Evolutionary conservation across 2,888 invertebrate genomes (phyloP), one percentile per base, ranked within the genome.

Genomic region (Buathra laborator): DNA sequence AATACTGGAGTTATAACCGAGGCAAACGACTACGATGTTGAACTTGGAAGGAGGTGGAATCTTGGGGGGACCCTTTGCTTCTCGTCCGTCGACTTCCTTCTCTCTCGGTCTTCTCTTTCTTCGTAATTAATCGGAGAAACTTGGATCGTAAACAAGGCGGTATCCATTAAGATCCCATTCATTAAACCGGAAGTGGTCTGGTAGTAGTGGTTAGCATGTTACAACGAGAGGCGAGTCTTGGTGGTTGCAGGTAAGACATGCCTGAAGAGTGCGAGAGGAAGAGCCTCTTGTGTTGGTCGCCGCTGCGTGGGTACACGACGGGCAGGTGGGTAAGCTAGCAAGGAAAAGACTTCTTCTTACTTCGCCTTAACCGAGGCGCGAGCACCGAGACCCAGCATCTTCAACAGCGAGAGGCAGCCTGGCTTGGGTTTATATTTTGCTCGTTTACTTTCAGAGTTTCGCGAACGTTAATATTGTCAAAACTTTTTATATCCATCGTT

Each of bases 141-240:
- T 92, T 90, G 86, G 90, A 90, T 90, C 91, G 90, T 91, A 92
- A 92, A 91, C 92, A 91, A 91, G 91, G 87, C 89, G 86, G 89
- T 90, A 88, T 90, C 90, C 91, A 92, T 92, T 92, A 92, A 91
- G 90, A 89, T 89, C 89, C 89, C 89, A 91, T 91, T 92, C 91
- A 90, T 92, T 91, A 91, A 88, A 89, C 87, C 90, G 91, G 90
- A 92, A 92, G 90, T 89, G 91, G 86, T 84, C 76, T 67, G 78
- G 68, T 77, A 46, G 83, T 66, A 19, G 75, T 81, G 79, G 72
- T 67, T 72, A 75, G 76, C 70, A 56, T 59, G 67, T 62, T 66
- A 70, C 62, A 62, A 43, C 67, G 37, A 9, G 51, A 72, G 71
- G 44, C 62, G 53, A 74, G 51, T 62, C 68, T 43, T n/a, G 24